Conservation (phyloP, 2,888 invertebrate genomes). For the Scaptomyza flava region DNA sequence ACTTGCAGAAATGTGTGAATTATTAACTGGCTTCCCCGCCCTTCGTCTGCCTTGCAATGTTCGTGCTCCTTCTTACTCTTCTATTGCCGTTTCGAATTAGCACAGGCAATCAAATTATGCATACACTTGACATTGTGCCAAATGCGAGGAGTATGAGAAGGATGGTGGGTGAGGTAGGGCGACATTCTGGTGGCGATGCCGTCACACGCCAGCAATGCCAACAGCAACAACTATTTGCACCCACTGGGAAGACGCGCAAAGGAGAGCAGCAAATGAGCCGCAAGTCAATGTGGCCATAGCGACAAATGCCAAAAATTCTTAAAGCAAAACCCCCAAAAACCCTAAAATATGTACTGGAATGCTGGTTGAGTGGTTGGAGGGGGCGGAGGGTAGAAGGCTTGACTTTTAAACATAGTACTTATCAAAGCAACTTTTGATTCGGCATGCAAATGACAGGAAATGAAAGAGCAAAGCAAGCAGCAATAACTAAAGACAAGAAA, state of each 20-base stretch:
- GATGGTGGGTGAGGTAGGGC: not conserved
- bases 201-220: slow-evolving; percentile 22
- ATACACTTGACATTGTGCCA: slow-evolving; percentile 58
- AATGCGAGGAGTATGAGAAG: not conserved
- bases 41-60: not conserved
- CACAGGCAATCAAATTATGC: slow-evolving; percentile 64
- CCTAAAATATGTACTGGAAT: not conserved
- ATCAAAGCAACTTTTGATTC: slow-evolving; percentile 55
- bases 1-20: slow-evolving; percentile 55
- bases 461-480: slow-evolving; percentile 43
- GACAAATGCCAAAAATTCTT: slow-evolving; percentile 46
- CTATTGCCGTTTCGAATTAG: slow-evolving; percentile 47
- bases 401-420: slow-evolving; percentile 27
- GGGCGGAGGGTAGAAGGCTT: not conserved
- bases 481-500: slow-evolving; percentile 46
- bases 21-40: slow-evolving; percentile 45
- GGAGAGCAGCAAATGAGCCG: slow-evolving; percentile 55
- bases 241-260: slow-evolving; percentile 54
- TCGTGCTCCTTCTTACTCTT: not conserved
- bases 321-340: slow-evolving; percentile 28
- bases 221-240: slow-evolving; percentile 53
- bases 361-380: too few species aligned
- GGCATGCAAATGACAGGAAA: slow-evolving; percentile 56
- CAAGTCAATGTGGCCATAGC: slow-evolving; percentile 44
- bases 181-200: slow-evolving; percentile 8